These are phyloP conservation scores for Pogonomyrmex barbatus DNA, from an alignment of 1,140 invertebrate species.

Conservation along the genomic window DNA sequence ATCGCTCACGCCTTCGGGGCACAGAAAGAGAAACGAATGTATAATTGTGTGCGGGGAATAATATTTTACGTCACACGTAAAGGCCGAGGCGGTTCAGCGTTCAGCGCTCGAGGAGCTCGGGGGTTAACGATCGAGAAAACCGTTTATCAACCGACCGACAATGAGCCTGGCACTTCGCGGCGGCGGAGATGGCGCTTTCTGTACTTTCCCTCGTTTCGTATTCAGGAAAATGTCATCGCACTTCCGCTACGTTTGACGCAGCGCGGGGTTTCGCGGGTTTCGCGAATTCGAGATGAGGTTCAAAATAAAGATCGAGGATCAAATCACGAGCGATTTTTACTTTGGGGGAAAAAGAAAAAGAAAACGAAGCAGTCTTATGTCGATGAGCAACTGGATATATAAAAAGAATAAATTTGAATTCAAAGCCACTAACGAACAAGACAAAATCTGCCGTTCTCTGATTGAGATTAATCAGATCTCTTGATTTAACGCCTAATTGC, in stretches of 20 bases:
- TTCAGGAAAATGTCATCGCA: slow-evolving; percentile 56
- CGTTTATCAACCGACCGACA: slow-evolving; percentile 50
- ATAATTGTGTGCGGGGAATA: slow-evolving; percentile 44
- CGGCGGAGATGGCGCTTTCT: neutral
- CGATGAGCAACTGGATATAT: neutral
- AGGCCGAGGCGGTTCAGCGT: neutral
- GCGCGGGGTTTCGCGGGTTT: neutral
- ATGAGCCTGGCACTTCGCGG: slow-evolving; percentile 13
- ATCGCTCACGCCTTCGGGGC: slow-evolving; percentile 38
- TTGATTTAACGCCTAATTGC: neutral
- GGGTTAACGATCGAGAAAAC: slow-evolving; percentile 59
- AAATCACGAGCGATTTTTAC: neutral
- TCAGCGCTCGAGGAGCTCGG: slow-evolving; percentile 14
- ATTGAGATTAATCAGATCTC: neutral
- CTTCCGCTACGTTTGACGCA: slow-evolving; percentile 26
- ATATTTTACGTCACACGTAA: slow-evolving; percentile 47
- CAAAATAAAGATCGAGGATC: neutral
- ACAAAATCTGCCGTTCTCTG: neutral
- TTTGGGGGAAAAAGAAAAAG: neutral
- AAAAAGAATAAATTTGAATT: neutral
- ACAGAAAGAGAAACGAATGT: slow-evolving; percentile 52
- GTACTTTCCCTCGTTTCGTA: slow-evolving; percentile 52
- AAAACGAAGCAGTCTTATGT: neutral
- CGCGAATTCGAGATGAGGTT: neutral
- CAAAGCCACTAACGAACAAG: neutral